These are phyloP conservation scores for Protobothrops flavoviridis DNA, from an alignment of 2,113 vertebrate genomes.

Conservation along the genomic window DNA sequence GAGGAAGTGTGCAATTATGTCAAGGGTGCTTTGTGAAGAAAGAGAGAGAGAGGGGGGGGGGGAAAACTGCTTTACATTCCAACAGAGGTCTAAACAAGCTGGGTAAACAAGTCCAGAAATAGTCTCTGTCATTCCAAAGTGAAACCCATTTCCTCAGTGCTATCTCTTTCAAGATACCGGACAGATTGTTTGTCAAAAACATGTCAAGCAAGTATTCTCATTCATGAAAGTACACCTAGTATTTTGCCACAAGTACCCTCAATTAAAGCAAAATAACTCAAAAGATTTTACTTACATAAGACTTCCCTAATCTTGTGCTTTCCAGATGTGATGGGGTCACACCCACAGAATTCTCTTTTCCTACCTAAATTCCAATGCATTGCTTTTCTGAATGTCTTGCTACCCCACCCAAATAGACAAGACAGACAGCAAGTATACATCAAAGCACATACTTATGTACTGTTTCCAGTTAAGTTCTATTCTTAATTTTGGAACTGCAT, in stretches of 20 bases:
- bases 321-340: not conserved
- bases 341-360: not conserved
- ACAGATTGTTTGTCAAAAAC: slow-evolving; percentile 1
- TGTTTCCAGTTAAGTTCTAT: not conserved
- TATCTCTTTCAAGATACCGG: slow-evolving; percentile 22
- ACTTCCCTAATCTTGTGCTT: not conserved
- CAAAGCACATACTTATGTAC: not conserved
- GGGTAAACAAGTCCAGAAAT: slow-evolving; percentile 28
- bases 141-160: slow-evolving; percentile 38
- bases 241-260: not conserved
- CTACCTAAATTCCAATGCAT: not conserved
- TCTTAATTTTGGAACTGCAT: not conserved
- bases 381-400: slow-evolving; percentile 24
- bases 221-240: slow-evolving; percentile 2
- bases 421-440: not conserved
- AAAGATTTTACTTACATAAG: not conserved
- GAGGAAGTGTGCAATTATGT: slow-evolving; percentile 54
- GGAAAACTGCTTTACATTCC: slow-evolving; percentile 36
- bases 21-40: slow-evolving; percentile 39
- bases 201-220: not conserved
- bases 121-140: slow-evolving; percentile 42
- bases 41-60: too few species aligned
- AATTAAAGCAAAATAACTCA: slow-evolving; percentile 3
- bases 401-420: not conserved
- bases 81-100: slow-evolving; percentile 45